These are phyloP conservation scores for Drosophila kokeensis DNA, from an alignment of 2,888 invertebrate species.

Conservation along the genomic window DNA sequence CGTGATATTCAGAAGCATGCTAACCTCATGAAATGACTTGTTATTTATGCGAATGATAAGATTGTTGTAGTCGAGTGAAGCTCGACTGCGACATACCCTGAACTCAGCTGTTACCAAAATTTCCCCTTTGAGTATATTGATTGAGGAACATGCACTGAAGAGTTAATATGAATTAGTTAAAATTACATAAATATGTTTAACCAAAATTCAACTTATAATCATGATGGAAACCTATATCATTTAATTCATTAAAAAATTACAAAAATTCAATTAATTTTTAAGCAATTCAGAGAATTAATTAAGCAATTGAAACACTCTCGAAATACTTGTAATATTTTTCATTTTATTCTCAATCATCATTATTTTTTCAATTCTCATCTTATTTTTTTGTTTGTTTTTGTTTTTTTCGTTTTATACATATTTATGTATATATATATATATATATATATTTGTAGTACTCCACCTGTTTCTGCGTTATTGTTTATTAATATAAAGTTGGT, in stretches of 20 bases:
- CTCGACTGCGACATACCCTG: not conserved
- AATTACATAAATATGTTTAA: not conserved
- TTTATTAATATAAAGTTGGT: constrained; percentile 61
- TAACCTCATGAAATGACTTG: not conserved
- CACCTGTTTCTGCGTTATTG: constrained; percentile 54
- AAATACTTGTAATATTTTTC: constrained; percentile 67
- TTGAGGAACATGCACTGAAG: not conserved
- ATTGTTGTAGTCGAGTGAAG: not conserved
- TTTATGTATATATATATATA: constrained; percentile 46
- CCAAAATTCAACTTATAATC: not conserved
- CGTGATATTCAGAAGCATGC: not conserved
- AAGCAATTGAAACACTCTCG: not conserved
- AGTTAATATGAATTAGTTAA: not conserved
- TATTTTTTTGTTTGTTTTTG: constrained; percentile 21
- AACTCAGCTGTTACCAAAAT: no score
- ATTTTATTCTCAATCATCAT: constrained; percentile 65
- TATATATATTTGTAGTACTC: constrained; percentile 60
- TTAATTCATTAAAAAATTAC: not conserved
- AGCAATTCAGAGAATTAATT: not conserved
- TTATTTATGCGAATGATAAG: not conserved
- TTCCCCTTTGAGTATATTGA: no score
- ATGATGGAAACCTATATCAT: not conserved
- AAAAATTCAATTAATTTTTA: not conserved
- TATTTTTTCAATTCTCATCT: constrained; percentile 38
- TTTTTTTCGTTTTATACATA: constrained; percentile 37